Evolutionary conservation across 2,797 vertebrate species (phyloP), one percentile per base, ranked within the genome.

Genomic region (Odontamblyopus rebecca): DNA sequence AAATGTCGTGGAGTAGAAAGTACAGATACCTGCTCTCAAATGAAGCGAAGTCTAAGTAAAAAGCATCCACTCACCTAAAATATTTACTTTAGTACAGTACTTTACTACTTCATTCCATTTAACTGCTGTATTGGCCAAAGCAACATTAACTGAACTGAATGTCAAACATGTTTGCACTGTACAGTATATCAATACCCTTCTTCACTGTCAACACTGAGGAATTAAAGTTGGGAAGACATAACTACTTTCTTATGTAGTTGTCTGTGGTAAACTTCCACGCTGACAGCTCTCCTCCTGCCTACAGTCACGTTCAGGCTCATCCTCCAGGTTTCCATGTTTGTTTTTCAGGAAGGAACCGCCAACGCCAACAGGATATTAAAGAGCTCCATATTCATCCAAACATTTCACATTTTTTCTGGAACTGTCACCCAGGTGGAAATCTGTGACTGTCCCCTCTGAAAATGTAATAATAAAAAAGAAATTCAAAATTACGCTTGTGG

Each of bases 291-390:
- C 19, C 8, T 18, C 51, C 61, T 38, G 56, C 75, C 62, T 65
- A 15, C 3, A 29, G 19, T 74, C 59, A 19, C 75, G 71, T 73
- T 75, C 32, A 35, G 66, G 82, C 69, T 75, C 64, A 73, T 78
- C 62, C 53, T 56, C 57, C 35, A 35, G 6, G 9, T 13, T 64
- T 70, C 48, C 29, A 5, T 84, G 75, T 84, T 86, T 81, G 32
- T 74, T 83, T 80, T 79, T 69, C 79, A 84, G 82, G 78, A 86
- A 80, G 83, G 75, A 83, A 82, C 76, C 71, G 18, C 54, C 29
- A 74, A 76, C 81, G 19, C 57, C 29, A 74, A 76, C 82, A 78
- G 87, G 85, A 90, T 85, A 90, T 90, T 84, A 81, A 81, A 80
- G 64, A 50, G 48, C 66, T 79, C 16, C 60, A 56, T 32, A 57